phyloP scores from a whole-genome alignment of 1,140 invertebrate species.

The Contarinia nasturtii region DNA sequence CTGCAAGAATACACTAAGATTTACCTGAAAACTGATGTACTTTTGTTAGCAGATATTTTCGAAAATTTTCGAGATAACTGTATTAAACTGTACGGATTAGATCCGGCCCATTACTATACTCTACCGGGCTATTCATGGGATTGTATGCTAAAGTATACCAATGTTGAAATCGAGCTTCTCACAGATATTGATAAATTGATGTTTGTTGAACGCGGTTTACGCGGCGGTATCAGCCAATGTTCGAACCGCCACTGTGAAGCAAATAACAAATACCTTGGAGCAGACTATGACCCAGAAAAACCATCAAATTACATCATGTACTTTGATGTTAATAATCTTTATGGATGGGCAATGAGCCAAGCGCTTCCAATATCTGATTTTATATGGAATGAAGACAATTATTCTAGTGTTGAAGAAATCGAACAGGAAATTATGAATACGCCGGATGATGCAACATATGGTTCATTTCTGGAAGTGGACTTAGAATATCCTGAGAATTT shows the following conservation, averaged over 20 bases:
- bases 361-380: slow-evolving; percentile 19
- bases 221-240: slow-evolving; percentile 22
- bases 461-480: slow-evolving; percentile 32
- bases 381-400: slow-evolving; percentile 20
- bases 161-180: slow-evolving; percentile 26
- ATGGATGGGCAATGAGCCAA: slow-evolving; percentile 28
- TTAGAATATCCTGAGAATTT: slow-evolving; percentile 20
- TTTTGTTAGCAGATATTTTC: slow-evolving; percentile 26
- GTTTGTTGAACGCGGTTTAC: slow-evolving; percentile 22
- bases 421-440: slow-evolving; percentile 9
- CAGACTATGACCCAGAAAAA: slow-evolving; percentile 19
- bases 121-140: slow-evolving; percentile 19
- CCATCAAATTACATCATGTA: slow-evolving; percentile 22
- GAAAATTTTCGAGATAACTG: slow-evolving; percentile 25
- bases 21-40: slow-evolving; percentile 23
- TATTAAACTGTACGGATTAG: slow-evolving; percentile 13
- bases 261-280: slow-evolving; percentile 25
- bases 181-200: slow-evolving; percentile 23
- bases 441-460: slow-evolving; percentile 18
- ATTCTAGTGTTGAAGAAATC: slow-evolving; percentile 23
- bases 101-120: slow-evolving; percentile 20
- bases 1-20: slow-evolving; percentile 24
- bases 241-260: slow-evolving; percentile 21
- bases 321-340: slow-evolving; percentile 33
- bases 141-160: slow-evolving; percentile 21